Evolutionary conservation across 2,888 invertebrate genomes (phyloP), one percentile per base, ranked within the genome.

Genomic region (Eilema griseolum): DNA sequence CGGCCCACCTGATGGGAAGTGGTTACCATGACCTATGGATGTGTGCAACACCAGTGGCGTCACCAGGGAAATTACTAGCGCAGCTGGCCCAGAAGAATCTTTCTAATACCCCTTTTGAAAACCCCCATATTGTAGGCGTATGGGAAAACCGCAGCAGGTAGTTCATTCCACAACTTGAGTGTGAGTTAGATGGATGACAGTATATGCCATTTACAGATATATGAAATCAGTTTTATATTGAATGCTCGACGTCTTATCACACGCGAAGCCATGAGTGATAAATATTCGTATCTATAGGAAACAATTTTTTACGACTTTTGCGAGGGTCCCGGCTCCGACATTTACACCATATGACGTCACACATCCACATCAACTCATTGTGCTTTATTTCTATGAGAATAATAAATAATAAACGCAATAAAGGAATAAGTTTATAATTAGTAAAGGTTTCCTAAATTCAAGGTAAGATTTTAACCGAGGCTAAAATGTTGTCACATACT

Each of bases 221-320:
- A n/a, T n/a, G 52, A 52, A n/a, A 52, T 52, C 52, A 52, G 52
- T 52, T 52, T n/a, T 52, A 52, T 52, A 52, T 52, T n/a, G n/a
- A 52, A 16, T 52, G 10, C n/a, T 52, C n/a, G n/a, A n/a, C n/a
- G 5, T n/a, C n/a, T 52, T n/a, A n/a, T 52, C 10, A 52, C 52
- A 52, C 20, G n/a, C 20, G 52, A n/a, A n/a, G n/a, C 52, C 8
- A 52, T n/a, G 52, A 52, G 52, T 52, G n/a, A n/a, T n/a, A 10
- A 52, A n/a, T 52, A 52, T 52, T 52, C 52, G n/a, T 10, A 7
- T 20, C 20, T 46, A 52, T 5, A 52, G 10, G 52, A n/a, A 52
- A 52, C 52, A n/a, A n/a, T 46, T 52, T 52, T 52, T 52, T 52
- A 52, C n/a, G 52, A 52, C n/a, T 52, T 20, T 20, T n/a, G 52